Base-by-base conservation (phyloP, 2,888 invertebrate species). In the Sarcophaga rosellei region DNA sequence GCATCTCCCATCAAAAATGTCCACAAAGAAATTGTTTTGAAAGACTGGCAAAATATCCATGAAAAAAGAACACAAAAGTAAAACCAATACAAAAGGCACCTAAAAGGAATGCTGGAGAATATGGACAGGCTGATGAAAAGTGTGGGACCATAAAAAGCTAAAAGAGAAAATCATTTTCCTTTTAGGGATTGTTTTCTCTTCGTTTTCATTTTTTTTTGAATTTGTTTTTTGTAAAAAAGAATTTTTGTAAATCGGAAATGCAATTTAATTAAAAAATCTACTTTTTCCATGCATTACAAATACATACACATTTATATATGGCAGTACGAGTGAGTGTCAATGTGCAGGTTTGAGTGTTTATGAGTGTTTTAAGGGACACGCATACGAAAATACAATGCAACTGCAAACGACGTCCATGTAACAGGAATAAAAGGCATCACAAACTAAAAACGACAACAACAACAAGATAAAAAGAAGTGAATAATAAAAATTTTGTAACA, bases 251-350 rank as follows among this genome's bases (percentile, higher is more conserved):
- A 77, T 68, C 79, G 73, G 73, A 83, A 86, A 83, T 77, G 79
- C 86, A 86, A 86, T 83, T 86, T 83, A 86, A 86, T 86, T 86
- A 86, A 83, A 78, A 82, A 57, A 68, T 66, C 17, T 80, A 20
- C 23, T 69, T 70, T 61, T 57, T 68, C 62, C 65, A 57, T 59
- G 72, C 73, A 47, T 72, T 21, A 76, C 20, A 73, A 59, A 72
- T 20, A 76, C 44, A 73, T 65, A 76, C 25, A 77, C 45, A 53
- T 23, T 17, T n/a, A 5, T 44, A 66, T 72, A 57, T 53, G 53
- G 53, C 17, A 17, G 17, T 69, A 35, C n/a, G 63, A 81, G 81
- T 84, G 59, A 70, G 17, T 47, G 35, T 20, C 23, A 65, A 21
- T 79, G n/a, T 44, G 5, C 12, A 10, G 8, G 21, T 68, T 12